Percentiles rank a stretch among this genome's conserved stretches.
Conservation (phyloP, 2,888 invertebrate species). For the Terebella lapidaria region DNA sequence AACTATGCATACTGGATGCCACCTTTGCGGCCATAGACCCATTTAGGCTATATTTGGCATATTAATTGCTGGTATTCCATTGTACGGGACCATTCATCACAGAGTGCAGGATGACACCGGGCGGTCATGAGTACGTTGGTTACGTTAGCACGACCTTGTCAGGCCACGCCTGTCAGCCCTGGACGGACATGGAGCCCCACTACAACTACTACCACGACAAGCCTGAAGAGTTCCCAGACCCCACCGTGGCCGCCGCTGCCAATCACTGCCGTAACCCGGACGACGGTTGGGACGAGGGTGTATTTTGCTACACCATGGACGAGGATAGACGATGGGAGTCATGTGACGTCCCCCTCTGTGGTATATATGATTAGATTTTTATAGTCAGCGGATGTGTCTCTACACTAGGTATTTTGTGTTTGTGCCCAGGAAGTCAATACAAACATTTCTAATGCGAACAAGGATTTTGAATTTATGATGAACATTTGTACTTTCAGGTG, state of each 20-base stretch:
- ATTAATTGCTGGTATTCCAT: too few relatives aligned
- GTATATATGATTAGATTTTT: too few relatives aligned
- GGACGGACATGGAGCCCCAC: background rate
- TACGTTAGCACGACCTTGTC: background rate
- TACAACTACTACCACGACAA: background rate
- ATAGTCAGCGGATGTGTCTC: too few relatives aligned
- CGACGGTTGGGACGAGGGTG: background rate
- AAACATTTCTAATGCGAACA: too few relatives aligned
- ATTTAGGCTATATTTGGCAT: too few relatives aligned
- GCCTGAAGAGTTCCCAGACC: background rate
- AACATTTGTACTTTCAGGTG: too few relatives aligned
- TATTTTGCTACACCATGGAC: conserved; percentile 3
- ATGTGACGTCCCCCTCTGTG: conserved; percentile 1
- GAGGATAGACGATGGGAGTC: background rate
- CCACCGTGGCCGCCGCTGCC: background rate
- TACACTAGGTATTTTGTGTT: too few relatives aligned
- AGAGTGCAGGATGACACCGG: background rate
- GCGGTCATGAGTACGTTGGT: background rate
- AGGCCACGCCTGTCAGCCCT: conserved; percentile 2
- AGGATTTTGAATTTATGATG: too few relatives aligned
- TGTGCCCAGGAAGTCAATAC: too few relatives aligned
- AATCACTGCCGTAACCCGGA: conserved; percentile 6
- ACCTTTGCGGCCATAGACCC: too few relatives aligned
- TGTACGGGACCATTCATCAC: too few relatives aligned
- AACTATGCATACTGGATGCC: too few relatives aligned